These are phyloP conservation scores for Cataglyphis cursor DNA, from an alignment of 2,888 invertebrate species.

Conservation along the genomic window DNA sequence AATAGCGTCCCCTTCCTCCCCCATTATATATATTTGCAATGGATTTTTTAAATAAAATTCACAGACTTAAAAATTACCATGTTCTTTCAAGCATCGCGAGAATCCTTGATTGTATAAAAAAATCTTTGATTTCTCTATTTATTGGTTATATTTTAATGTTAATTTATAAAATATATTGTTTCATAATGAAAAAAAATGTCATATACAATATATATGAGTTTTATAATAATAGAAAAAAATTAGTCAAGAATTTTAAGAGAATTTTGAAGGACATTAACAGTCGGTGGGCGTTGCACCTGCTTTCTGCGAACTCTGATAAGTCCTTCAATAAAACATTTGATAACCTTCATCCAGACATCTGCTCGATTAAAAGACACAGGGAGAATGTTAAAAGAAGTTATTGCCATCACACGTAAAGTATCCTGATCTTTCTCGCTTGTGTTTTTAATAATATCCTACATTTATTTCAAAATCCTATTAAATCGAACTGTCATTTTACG, in stretches of 20 bases:
- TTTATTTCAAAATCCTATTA: not conserved
- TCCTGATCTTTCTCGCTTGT: not conserved
- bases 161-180: not conserved
- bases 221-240: conserved; percentile 13
- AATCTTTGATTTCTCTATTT: not conserved
- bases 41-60: not conserved
- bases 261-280: not conserved
- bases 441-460: not conserved
- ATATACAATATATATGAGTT: not conserved
- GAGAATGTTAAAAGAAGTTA: not conserved
- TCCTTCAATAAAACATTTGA: conserved; percentile 42
- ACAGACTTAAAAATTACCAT: not conserved
- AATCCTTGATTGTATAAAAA: not conserved
- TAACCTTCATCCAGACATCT: conserved; percentile 26
- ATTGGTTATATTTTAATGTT: not conserved
- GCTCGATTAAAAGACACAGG: not conserved
- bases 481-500: not conserved
- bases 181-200: not conserved
- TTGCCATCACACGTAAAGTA: not conserved
- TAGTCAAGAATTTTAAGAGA: conserved; percentile 19
- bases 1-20: not conserved
- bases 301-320: conserved; percentile 16
- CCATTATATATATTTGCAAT: not conserved
- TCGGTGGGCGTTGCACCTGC: conserved; percentile 29
- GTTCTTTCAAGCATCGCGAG: not conserved